A percentile compares a stretch with the other conserved stretches of the same genome.
phyloP scores from a whole-genome alignment of 2,797 vertebrate genomes.

The Poliocrania exsul region DNA sequence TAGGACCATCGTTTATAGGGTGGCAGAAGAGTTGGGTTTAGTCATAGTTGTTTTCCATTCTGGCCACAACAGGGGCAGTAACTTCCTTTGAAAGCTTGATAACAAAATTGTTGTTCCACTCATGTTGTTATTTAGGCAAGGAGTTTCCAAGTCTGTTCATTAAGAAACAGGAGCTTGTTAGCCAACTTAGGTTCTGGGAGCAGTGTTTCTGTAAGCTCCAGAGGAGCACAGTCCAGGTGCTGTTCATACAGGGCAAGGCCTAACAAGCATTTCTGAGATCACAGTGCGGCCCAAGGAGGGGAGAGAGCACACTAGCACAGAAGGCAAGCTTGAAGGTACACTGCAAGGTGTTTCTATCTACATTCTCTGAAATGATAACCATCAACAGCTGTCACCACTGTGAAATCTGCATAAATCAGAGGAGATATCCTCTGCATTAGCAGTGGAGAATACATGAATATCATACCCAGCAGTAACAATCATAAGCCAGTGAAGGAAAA shows the following conservation, averaged over 20 bases:
- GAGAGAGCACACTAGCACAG: background rate
- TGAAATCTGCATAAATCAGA: background rate
- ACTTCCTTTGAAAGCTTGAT: background rate
- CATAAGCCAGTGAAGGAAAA: background rate
- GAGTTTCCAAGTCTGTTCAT: background rate
- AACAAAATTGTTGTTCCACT: background rate
- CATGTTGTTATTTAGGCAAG: background rate
- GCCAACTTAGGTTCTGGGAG: background rate
- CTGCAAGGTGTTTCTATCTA: background rate
- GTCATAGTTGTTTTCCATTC: background rate
- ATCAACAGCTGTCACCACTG: background rate
- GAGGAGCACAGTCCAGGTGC: background rate
- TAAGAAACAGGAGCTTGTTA: background rate
- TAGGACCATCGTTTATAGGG: background rate
- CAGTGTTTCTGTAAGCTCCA: background rate
- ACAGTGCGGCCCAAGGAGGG: background rate
- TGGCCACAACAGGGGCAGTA: background rate
- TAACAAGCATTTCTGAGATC: background rate
- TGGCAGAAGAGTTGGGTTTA: background rate
- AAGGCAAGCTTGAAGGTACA: background rate
- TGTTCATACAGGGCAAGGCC: background rate
- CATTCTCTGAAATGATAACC: background rate
- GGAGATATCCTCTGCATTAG: background rate
- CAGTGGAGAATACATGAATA: background rate
- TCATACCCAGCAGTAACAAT: background rate